Percentiles rank a stretch among this genome's conserved stretches.
These are phyloP conservation scores for Rhadinocentrus ornatus DNA, from an alignment of 2,797 vertebrate genomes.

Conservation along the genomic window DNA sequence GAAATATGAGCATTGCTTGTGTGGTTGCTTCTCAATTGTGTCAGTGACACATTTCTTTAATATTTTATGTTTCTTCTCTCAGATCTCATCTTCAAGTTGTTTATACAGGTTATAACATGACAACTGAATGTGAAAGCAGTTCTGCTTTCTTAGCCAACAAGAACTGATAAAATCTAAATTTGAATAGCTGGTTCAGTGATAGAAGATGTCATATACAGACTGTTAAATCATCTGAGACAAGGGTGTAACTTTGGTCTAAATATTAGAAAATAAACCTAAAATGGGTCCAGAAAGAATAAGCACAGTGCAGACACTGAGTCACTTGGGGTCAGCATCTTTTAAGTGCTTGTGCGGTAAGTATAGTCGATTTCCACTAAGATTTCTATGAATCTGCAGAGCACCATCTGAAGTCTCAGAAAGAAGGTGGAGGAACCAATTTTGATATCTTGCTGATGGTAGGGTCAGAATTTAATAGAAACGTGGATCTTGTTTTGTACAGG, in stretches of 20 bases:
- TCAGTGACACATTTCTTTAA: constrained; percentile 23
- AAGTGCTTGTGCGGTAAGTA: neutral
- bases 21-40: constrained; percentile 5
- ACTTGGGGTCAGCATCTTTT: neutral
- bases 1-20: neutral
- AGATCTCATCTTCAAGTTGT: constrained; percentile 28
- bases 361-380: neutral
- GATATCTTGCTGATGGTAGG: too few species aligned
- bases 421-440: too few species aligned
- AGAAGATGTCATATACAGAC: neutral
- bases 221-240: constrained; percentile 9
- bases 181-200: neutral
- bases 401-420: too few species aligned
- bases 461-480: too few species aligned
- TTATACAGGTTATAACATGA: constrained; percentile 15
- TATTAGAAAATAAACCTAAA: neutral
- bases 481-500: too few species aligned
- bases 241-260: neutral
- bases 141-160: constrained; percentile 5
- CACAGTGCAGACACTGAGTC: neutral
- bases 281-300: neutral
- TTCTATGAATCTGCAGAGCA: too few species aligned
- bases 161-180: constrained; percentile 6
- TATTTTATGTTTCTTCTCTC: constrained; percentile 11
- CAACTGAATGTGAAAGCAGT: neutral